Conservation (phyloP, 2,113 vertebrate genomes). For the Fregetta grallaria region DNA sequence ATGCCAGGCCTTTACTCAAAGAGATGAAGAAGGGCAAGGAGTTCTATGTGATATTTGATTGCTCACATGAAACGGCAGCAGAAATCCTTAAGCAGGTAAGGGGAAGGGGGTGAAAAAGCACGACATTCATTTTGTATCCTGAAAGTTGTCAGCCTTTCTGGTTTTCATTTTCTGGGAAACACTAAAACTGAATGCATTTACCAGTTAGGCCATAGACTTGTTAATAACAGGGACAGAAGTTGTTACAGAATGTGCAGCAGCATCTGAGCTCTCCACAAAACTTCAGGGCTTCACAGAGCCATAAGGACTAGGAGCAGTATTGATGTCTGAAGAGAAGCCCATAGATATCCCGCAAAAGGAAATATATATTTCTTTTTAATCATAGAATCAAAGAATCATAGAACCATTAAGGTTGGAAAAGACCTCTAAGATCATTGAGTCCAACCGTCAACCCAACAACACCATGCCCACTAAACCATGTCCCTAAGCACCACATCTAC, state of each 20-base stretch:
- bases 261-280: not conserved
- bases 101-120: not conserved
- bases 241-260: not conserved
- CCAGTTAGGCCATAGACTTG: not conserved
- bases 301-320: not conserved
- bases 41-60: conserved; percentile 97
- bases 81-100: conserved; percentile 95
- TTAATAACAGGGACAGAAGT: not conserved
- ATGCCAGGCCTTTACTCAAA: conserved; percentile 92
- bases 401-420: too few relatives aligned
- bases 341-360: not conserved
- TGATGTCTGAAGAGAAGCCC: not conserved
- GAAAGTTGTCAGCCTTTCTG: not conserved
- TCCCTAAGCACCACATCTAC: too few relatives aligned
- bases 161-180: not conserved
- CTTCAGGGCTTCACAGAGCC: not conserved
- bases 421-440: too few relatives aligned
- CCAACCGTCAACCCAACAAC: too few relatives aligned
- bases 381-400: too few relatives aligned
- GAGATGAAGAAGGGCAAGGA: conserved; percentile 98
- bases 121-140: not conserved
- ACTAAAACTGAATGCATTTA: not conserved
- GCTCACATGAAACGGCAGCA: conserved; percentile 89
- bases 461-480: too few relatives aligned
- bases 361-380: not conserved